A percentile compares a stretch with the other conserved stretches of the same genome.
phyloP scores from a whole-genome alignment of 2,888 invertebrate species.

The Apamea anceps region DNA sequence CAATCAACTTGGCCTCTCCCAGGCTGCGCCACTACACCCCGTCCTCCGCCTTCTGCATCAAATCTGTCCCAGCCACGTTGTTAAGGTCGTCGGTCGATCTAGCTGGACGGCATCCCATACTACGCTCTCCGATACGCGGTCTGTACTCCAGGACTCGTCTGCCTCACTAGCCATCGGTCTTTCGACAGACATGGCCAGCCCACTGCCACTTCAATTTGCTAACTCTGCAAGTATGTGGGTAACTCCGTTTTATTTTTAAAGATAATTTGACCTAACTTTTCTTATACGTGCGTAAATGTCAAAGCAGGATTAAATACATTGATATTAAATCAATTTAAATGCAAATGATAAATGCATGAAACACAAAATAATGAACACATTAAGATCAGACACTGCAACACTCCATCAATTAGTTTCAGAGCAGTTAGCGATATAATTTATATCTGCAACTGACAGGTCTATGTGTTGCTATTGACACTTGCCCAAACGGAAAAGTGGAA shows the following conservation, averaged over 20 bases:
- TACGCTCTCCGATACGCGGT: too few relatives aligned
- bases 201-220: neutral
- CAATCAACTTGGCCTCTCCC: too few relatives aligned
- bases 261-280: neutral
- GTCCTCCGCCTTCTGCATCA: too few relatives aligned
- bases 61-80: too few relatives aligned
- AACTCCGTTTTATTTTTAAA: neutral
- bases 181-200: neutral
- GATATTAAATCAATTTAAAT: slow-evolving; percentile 21
- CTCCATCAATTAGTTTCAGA: slow-evolving; percentile 46
- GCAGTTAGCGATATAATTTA: slow-evolving; percentile 46
- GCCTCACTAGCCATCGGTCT: neutral
- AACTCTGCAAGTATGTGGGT: neutral
- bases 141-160: too few relatives aligned
- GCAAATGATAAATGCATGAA: slow-evolving; percentile 16
- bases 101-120: too few relatives aligned
- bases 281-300: neutral
- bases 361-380: slow-evolving; percentile 48
- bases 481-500: slow-evolving; percentile 56
- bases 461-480: slow-evolving; percentile 54
- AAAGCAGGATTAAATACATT: neutral
- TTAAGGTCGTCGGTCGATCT: neutral
- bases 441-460: slow-evolving; percentile 52
- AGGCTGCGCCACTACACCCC: too few relatives aligned
- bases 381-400: slow-evolving; percentile 29